These are phyloP conservation scores for Vulpes lagopus DNA, from an alignment of 2,113 vertebrate genomes.

Conservation along the genomic window DNA sequence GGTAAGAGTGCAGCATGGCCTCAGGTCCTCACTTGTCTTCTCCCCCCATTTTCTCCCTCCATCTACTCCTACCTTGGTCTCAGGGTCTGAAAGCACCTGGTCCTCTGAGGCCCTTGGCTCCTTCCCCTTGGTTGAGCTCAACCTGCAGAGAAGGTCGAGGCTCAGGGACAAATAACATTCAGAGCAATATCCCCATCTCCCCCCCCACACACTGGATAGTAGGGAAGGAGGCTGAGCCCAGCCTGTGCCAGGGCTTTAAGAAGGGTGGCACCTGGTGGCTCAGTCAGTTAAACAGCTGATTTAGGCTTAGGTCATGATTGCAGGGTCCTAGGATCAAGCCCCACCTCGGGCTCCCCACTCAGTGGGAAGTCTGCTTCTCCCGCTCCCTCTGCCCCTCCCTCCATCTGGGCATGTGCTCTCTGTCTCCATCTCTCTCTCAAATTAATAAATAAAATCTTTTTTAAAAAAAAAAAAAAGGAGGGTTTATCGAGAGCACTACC, in stretches of 20 bases:
- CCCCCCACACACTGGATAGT: constrained; percentile 33
- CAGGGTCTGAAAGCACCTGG: constrained; percentile 89
- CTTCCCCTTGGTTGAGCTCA: constrained; percentile 73
- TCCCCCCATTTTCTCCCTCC: background rate
- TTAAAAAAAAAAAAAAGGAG: background rate
- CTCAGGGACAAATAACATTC: background rate
- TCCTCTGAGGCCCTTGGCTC: constrained; percentile 86
- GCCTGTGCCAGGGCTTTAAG: constrained; percentile 51
- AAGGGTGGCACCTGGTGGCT: background rate
- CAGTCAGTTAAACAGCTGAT: background rate
- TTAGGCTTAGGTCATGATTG: background rate
- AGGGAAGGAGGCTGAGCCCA: constrained; percentile 60
- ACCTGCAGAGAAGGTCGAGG: constrained; percentile 67
- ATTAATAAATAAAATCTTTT: background rate
- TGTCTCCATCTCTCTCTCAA: background rate
- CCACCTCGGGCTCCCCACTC: background rate
- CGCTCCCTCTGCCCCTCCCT: background rate
- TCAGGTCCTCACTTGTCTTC: background rate
- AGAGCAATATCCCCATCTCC: background rate
- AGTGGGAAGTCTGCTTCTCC: background rate
- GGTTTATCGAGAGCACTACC: constrained; percentile 65
- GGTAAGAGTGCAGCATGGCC: background rate
- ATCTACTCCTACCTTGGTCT: constrained; percentile 88
- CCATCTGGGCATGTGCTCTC: background rate
- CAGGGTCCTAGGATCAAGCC: background rate